These are phyloP conservation scores for Toxostoma redivivum DNA, from an alignment of 2,113 vertebrate species.

Conservation along the genomic window DNA sequence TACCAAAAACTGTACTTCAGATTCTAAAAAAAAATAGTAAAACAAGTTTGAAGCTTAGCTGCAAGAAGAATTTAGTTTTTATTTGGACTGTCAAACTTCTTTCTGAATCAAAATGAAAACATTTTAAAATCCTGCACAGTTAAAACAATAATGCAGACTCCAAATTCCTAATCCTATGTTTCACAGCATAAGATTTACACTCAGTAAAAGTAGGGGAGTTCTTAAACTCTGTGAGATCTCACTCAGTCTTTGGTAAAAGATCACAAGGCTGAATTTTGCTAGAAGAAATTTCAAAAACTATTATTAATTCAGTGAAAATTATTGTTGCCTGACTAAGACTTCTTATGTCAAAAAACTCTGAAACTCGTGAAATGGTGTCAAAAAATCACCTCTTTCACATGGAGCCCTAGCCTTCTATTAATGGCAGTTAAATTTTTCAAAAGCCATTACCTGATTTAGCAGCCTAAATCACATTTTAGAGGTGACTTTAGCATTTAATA, in stretches of 20 bases:
- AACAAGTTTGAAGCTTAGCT: neutral
- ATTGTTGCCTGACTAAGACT: neutral
- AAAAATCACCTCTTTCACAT: neutral
- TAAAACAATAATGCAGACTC: neutral
- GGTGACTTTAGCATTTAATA: neutral
- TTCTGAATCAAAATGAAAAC: neutral
- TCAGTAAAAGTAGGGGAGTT: neutral
- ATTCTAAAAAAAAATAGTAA: neutral
- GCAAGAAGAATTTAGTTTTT: neutral
- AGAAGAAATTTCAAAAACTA: neutral
- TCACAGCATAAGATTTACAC: neutral
- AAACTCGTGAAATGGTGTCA: neutral
- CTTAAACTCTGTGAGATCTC: neutral
- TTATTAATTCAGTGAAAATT: neutral
- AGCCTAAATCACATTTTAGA: constrained; percentile 13
- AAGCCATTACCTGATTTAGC: neutral
- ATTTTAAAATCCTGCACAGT: neutral
- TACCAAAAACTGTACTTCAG: neutral
- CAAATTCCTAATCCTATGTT: neutral
- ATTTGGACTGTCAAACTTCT: neutral
- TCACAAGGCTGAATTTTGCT: neutral
- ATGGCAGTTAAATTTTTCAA: constrained; percentile 24
- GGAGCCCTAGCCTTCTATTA: neutral
- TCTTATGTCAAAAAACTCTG: neutral
- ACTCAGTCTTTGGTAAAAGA: neutral